A percentile compares a stretch with the other conserved stretches of the same genome.
Evolutionary conservation across 1,140 invertebrate species (phyloP).

Genomic region (Bombus soroeensis): DNA sequence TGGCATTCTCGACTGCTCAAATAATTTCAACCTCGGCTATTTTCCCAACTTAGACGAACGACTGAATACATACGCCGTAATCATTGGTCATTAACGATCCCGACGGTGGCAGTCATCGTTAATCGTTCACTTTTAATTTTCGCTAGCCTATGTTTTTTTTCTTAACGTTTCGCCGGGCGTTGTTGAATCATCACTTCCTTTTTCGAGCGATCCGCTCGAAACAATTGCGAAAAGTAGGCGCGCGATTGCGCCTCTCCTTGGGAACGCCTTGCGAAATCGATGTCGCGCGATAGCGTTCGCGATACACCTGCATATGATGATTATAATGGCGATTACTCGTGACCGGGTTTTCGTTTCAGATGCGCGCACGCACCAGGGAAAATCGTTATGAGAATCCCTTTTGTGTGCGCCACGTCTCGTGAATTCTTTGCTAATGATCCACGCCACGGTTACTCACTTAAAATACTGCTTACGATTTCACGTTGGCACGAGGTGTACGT

Average conservation of each 20-base stretch:
- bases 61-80: too few relatives aligned
- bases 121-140: too few relatives aligned
- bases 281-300: constrained; percentile 76
- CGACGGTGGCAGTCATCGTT: too few relatives aligned
- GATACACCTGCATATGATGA: constrained; percentile 66
- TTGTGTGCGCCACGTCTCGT: constrained; percentile 47
- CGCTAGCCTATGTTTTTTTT: background rate
- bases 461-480: background rate
- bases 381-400: constrained; percentile 50
- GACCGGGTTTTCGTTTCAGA: constrained; percentile 66
- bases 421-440: constrained; percentile 48
- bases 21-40: too few relatives aligned
- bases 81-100: too few relatives aligned
- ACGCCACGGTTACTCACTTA: background rate
- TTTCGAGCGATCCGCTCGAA: constrained; percentile 37
- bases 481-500: background rate
- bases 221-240: constrained; percentile 62
- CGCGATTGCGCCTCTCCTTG: constrained; percentile 68
- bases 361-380: constrained; percentile 61
- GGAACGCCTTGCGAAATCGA: constrained; percentile 79
- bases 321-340: constrained; percentile 68
- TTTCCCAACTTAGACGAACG: too few relatives aligned
- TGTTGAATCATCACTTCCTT: constrained; percentile 55
- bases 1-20: too few relatives aligned
- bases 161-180: background rate